Evolutionary conservation across 2,113 vertebrate species (phyloP), one percentile per base, ranked within the genome.

Genomic region (Ammodytes dubius): DNA sequence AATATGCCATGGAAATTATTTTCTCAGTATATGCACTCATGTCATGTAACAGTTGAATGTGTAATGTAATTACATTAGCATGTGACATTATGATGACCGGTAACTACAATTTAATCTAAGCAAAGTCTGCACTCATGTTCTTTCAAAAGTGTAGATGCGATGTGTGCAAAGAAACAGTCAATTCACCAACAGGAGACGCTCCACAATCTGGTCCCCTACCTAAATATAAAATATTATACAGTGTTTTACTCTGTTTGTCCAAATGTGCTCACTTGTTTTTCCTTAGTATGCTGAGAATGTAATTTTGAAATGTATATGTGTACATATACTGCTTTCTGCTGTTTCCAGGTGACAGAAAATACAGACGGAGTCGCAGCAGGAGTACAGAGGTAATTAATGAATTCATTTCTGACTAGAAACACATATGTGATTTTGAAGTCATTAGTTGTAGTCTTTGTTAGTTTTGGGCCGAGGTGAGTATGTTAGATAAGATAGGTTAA

Each of bases 351-450:
- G 94, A 95, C 87, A 94, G 93, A 93, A 99, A 97, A 93, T 94
- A 96, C 95, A 97, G 96, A 90, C 87, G 94, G 92, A 99, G 98
- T 95, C 97, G 97, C 85, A 99, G 98, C 96, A 97, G 97, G 96
- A 99, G 98, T 96, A 99, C 99, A 99, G 98, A 99, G 98, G 98
- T 99, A 99, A 99, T 95, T 99, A 95, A 72, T 94, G 90, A 93
- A 94, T 95, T 95, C 77, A 93, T 94, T 96, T 89, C 67, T 92
- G 52, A 79, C 74, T 87, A 93, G 72, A 90, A 90, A 79, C 45
- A 77, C 19, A 66, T 80, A 74, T 91, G 68, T 82, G 77, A 83
- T 69, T 88, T 84, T 85, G 85, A 92, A 84, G 83, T 91, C 45
- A 60, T 39, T 70, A 82, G 68, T 77, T 74, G 69, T 81, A 82